Base-by-base conservation (phyloP, 1,140 invertebrate species). In the Aphis craccivora region DNA sequence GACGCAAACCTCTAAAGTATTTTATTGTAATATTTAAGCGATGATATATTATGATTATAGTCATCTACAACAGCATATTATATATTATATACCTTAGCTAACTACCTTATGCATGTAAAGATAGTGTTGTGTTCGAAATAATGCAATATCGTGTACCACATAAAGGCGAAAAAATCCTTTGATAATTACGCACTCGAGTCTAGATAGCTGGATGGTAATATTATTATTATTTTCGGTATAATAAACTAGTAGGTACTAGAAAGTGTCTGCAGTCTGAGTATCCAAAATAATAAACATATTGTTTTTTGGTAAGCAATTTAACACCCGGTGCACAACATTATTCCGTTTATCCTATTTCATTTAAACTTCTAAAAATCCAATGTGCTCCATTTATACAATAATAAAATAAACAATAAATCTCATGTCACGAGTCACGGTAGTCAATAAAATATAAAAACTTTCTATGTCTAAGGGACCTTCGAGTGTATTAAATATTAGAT, bases 401-500 rank as follows among this genome's bases (percentile, higher is more conserved):
- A 76, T n/a, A n/a, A 76, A 76, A 76, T 76, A n/a, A 76, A n/a
- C 30, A 18, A 35, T 76, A 35, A 76, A 76, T 76, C 60, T n/a
- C 30, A 76, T 18, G 30, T n/a, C 60, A 76, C n/a, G 14, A n/a
- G 14, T n/a, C n/a, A 76, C n/a, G 14, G 18, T 0, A 76, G 30
- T 76, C 60, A 76, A 76, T 76, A 76, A 76, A n/a, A 76, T 76
- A 76, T 76, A n/a, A 18, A 51, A 76, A 76, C 30, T 76, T 76
- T 76, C n/a, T 76, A 76, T 76, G 60, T 76, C 60, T 35, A 76
- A 18, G n/a, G 11, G 30, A 76, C 30, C 60, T 76, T 76, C 60
- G 60, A 76, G 60, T 76, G 60, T 76, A 83, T 83, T 83, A 83
- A 83, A 83, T 83, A 83, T 83, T 83, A 83, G 37, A 83, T 23